These are phyloP conservation scores for Phortica variegata DNA, from an alignment of 1,140 invertebrate species.

Conservation along the genomic window DNA sequence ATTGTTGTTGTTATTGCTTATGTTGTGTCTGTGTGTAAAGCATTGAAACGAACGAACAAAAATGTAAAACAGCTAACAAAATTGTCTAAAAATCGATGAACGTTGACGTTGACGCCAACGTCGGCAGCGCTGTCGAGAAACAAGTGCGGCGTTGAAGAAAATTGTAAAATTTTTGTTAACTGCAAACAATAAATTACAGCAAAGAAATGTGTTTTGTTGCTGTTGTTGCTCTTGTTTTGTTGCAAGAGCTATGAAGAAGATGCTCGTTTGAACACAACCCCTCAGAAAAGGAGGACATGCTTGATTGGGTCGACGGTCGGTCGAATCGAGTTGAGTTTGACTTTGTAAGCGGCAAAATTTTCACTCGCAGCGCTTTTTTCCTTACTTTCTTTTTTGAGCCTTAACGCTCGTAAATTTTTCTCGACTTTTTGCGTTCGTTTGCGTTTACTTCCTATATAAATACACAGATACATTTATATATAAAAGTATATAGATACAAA, in stretches of 20 bases:
- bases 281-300: slow-evolving; percentile 13
- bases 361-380: no score
- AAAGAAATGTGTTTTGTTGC: no score
- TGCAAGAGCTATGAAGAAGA: slow-evolving; percentile 17
- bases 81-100: neutral
- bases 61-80: neutral
- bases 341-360: no score
- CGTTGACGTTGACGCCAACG: neutral
- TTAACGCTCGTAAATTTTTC: slow-evolving; percentile 49
- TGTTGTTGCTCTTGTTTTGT: no score
- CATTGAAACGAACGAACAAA: neutral
- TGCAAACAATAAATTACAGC: slow-evolving; percentile 50
- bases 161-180: slow-evolving; percentile 52
- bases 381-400: no score
- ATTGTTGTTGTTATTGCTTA: slow-evolving; percentile 24
- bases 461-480: no score
- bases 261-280: no score
- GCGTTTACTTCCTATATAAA: no score
- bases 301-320: no score
- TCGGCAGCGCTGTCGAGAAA: slow-evolving; percentile 21
- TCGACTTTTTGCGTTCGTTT: slow-evolving; percentile 23
- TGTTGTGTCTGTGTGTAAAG: slow-evolving; percentile 23
- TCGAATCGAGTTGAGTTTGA: no score
- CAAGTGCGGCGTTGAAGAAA: slow-evolving; percentile 21
- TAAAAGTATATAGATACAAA: slow-evolving; percentile 1